phyloP scores from a whole-genome alignment of 2,797 vertebrate genomes.

The Octomys mimax region DNA sequence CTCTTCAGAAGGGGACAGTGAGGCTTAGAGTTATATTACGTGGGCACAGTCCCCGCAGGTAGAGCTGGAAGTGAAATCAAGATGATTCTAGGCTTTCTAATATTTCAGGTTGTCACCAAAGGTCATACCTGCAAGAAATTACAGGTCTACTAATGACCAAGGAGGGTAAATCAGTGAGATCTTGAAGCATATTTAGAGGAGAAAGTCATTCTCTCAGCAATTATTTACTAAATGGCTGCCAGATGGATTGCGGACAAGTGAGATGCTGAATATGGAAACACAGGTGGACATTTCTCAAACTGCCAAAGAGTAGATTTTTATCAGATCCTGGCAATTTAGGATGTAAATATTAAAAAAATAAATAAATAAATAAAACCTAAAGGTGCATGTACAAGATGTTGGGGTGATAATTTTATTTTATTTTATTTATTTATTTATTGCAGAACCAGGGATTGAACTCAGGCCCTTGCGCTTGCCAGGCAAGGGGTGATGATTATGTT shows the following conservation, averaged over 20 bases:
- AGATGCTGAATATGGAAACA: not conserved
- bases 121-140: not conserved
- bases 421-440: too few relatives aligned
- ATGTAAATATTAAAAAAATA: not conserved
- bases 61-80: not conserved
- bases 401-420: not conserved
- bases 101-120: not conserved
- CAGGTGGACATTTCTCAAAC: conserved; percentile 3
- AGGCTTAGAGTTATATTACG: not conserved
- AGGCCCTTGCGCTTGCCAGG: too few relatives aligned
- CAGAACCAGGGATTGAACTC: too few relatives aligned
- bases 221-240: not conserved
- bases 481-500: too few relatives aligned
- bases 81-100: not conserved
- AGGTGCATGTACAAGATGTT: not conserved
- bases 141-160: not conserved
- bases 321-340: not conserved
- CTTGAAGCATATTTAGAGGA: not conserved
- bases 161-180: not conserved
- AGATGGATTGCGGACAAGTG: not conserved
- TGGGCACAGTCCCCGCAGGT: not conserved
- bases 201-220: not conserved
- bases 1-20: conserved; percentile 23
- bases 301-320: not conserved
- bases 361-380: not conserved